A percentile compares a stretch with the other conserved stretches of the same genome.
These are phyloP conservation scores for Elysia chlorotica DNA, from an alignment of 1,140 invertebrate genomes.

Conservation along the genomic window DNA sequence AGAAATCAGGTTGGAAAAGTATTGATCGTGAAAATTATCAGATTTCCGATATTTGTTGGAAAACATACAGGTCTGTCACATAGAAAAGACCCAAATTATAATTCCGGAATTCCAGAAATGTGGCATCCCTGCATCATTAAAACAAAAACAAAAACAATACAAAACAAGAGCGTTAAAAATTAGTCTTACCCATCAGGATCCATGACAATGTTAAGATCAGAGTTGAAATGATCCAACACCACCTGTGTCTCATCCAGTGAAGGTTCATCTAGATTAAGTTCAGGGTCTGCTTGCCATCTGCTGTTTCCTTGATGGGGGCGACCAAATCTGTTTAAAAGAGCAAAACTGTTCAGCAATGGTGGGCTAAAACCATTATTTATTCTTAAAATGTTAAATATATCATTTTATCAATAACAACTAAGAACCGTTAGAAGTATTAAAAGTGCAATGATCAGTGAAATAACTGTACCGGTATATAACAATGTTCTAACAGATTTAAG, in stretches of 20 bases:
- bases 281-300: slow-evolving; percentile 24
- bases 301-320: slow-evolving; percentile 19
- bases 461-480: too few species aligned
- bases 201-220: slow-evolving; percentile 85
- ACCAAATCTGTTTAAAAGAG: background rate
- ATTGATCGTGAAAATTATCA: background rate
- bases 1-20: too few species aligned
- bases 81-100: background rate
- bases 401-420: too few species aligned
- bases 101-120: background rate
- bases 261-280: slow-evolving; percentile 24
- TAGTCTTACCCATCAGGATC: slow-evolving; percentile 68
- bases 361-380: too few species aligned
- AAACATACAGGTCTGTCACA: background rate
- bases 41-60: background rate
- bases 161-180: too few species aligned
- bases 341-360: background rate
- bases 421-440: too few species aligned
- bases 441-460: too few species aligned
- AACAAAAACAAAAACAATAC: too few species aligned
- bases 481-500: too few species aligned
- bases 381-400: too few species aligned
- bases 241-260: slow-evolving; percentile 35
- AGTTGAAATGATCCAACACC: slow-evolving; percentile 68
- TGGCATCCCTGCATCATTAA: too few species aligned